Percentiles rank a stretch among this genome's conserved stretches.
Conservation (phyloP, 2,797 vertebrate species). For the Myoxocephalus aenaeus region DNA sequence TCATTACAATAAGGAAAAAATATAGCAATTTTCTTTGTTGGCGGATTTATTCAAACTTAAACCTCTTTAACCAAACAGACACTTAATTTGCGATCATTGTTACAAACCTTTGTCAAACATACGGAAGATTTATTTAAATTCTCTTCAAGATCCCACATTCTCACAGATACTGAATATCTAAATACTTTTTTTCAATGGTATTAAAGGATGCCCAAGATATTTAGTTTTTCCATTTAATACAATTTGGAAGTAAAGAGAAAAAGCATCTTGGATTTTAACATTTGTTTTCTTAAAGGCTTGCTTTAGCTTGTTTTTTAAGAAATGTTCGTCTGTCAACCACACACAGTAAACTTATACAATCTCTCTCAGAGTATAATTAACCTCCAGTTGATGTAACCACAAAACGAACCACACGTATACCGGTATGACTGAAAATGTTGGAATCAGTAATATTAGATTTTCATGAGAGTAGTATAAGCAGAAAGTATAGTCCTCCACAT, state of each 20-base stretch:
- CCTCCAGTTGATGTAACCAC: background rate
- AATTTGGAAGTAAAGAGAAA: background rate
- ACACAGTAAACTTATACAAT: background rate
- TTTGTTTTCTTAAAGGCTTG: background rate
- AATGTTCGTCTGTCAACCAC: background rate
- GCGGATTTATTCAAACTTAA: background rate
- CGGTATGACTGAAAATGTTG: background rate
- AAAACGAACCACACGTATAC: constrained; percentile 3
- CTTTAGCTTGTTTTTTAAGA: background rate
- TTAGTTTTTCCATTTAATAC: background rate
- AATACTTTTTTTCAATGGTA: background rate
- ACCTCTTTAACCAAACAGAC: background rate
- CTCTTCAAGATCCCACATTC: background rate
- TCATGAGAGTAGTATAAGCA: constrained; percentile 10
- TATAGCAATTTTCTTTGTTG: background rate
- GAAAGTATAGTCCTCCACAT: constrained; percentile 6
- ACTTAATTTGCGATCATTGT: background rate
- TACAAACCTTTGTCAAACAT: background rate
- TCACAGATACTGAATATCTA: background rate
- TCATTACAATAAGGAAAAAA: background rate
- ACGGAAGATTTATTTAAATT: background rate
- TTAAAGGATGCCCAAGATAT: background rate
- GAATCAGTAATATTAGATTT: constrained; percentile 13
- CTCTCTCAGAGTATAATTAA: background rate
- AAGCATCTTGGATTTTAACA: background rate